Conservation (phyloP, 2,113 vertebrate genomes). For the Ariopsis seemanni region DNA sequence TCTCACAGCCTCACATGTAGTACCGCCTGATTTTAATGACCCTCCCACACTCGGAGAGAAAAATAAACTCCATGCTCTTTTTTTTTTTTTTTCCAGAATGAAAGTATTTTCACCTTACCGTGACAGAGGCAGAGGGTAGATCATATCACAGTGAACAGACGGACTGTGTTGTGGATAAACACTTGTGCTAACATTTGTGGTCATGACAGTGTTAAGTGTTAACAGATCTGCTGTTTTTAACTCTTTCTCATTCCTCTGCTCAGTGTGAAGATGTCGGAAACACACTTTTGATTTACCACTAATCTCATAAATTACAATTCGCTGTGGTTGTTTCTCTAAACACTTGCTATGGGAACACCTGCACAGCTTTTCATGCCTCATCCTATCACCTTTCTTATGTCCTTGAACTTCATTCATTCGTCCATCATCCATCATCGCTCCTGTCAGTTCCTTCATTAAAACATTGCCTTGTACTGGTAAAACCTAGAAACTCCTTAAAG, state of each 20-base stretch:
- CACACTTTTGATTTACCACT: background rate
- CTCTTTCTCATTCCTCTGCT: background rate
- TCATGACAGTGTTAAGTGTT: slow-evolving; percentile 27
- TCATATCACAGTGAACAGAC: background rate
- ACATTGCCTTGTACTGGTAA: background rate
- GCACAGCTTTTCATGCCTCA: background rate
- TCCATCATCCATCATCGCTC: background rate
- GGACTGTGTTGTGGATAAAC: slow-evolving; percentile 18
- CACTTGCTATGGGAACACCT: background rate
- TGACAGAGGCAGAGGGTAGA: background rate
- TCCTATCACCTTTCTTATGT: background rate
- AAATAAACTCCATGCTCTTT: background rate
- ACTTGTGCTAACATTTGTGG: background rate
- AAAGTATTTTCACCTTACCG: slow-evolving; percentile 3
- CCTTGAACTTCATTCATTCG: background rate
- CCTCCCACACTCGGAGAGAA: background rate
- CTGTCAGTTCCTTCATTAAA: background rate
- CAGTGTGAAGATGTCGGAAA: background rate
- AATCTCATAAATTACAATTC: background rate
- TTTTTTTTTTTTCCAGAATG: background rate
- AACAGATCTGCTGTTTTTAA: background rate
- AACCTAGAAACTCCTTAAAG: background rate
- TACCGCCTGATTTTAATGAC: background rate
- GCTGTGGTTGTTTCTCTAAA: background rate
- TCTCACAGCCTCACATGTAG: slow-evolving; percentile 17